phyloP scores from a whole-genome alignment of 1,140 invertebrate genomes.

The Scaptomyza graminum region DNA sequence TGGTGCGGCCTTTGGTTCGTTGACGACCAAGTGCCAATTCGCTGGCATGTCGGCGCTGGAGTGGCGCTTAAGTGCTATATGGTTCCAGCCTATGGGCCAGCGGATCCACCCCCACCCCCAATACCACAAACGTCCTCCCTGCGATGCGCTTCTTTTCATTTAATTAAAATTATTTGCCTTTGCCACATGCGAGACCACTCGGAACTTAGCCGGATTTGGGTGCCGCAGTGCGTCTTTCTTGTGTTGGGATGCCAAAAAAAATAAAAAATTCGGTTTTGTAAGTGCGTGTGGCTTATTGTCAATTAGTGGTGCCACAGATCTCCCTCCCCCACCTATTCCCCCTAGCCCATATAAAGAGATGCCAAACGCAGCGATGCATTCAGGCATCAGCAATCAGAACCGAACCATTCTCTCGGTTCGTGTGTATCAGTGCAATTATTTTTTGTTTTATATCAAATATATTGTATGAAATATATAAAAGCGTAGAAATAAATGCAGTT shows the following conservation, averaged over 20 bases:
- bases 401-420: constrained; percentile 39
- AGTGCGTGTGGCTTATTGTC: constrained; percentile 73
- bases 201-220: constrained; percentile 70
- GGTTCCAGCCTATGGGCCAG: constrained; percentile 18
- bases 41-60: constrained; percentile 69
- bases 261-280: constrained; percentile 19
- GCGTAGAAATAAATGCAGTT: constrained; percentile 54
- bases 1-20: constrained; percentile 73
- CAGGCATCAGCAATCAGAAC: constrained; percentile 58
- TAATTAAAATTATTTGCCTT: constrained; percentile 82
- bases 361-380: constrained; percentile 70
- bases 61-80: constrained; percentile 73
- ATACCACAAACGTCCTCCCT: constrained; percentile 12
- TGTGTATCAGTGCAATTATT: constrained; percentile 66
- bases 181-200: constrained; percentile 55
- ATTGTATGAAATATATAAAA: constrained; percentile 42
- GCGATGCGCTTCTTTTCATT: constrained; percentile 73
- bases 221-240: constrained; percentile 46
- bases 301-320: constrained; percentile 57
- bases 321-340: not conserved
- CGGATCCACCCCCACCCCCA: not conserved
- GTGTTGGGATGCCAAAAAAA: not conserved
- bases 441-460: constrained; percentile 24
- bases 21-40: constrained; percentile 74
- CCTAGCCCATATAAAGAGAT: not conserved